phyloP scores from a whole-genome alignment of 2,888 invertebrate species.

The Dynastes tityus region DNA sequence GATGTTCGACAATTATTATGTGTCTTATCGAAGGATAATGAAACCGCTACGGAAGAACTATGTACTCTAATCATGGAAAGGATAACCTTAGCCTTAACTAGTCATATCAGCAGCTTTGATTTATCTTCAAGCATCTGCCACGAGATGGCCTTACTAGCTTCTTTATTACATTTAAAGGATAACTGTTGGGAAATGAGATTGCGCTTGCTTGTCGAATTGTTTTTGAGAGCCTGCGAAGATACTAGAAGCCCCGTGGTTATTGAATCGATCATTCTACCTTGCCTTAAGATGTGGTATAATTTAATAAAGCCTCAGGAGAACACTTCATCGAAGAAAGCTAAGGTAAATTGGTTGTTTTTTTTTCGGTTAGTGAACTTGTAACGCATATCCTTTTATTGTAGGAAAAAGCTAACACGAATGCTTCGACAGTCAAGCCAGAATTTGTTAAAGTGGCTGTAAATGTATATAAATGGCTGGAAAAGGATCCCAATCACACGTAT shows the following conservation, averaged over 20 bases:
- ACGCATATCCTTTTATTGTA: constrained; percentile 33
- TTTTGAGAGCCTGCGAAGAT: constrained; percentile 84
- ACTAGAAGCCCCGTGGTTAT: constrained; percentile 89
- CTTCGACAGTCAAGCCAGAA: constrained; percentile 50
- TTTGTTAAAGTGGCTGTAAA: constrained; percentile 80
- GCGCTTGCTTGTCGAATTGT: constrained; percentile 89
- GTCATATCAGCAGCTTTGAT: constrained; percentile 83
- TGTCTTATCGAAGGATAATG: constrained; percentile 90
- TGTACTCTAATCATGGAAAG: constrained; percentile 87
- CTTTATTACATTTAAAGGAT: constrained; percentile 92
- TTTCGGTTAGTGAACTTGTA: constrained; percentile 7
- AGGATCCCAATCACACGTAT: constrained; percentile 80
- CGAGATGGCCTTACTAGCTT: constrained; percentile 90
- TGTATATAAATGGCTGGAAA: constrained; percentile 82
- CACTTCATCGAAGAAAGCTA: constrained; percentile 72
- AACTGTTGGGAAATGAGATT: constrained; percentile 96
- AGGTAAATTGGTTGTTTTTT: constrained; percentile 60
- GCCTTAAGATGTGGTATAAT: constrained; percentile 91
- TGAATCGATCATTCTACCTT: constrained; percentile 93
- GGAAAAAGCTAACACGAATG: constrained; percentile 59
- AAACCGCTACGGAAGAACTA: constrained; percentile 86
- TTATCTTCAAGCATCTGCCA: constrained; percentile 86
- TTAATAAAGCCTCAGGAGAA: constrained; percentile 81
- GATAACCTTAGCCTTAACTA: constrained; percentile 84
- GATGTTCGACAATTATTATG: constrained; percentile 93